phyloP scores from a whole-genome alignment of 1,140 invertebrate genomes.

The Hycleus phaleratus region DNA sequence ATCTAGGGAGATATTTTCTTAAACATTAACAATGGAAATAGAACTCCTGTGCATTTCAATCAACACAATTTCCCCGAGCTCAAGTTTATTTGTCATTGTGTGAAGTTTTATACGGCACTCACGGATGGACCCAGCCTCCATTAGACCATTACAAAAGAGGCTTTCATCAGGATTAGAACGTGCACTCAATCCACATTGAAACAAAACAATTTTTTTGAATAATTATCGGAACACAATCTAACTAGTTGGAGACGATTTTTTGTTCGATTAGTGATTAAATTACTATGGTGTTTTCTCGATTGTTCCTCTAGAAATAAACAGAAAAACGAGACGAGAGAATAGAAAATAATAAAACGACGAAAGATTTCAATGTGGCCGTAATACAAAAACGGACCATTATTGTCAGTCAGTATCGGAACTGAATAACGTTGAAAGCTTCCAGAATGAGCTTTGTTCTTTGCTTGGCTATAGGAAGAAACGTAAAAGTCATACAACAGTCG shows the following conservation, averaged over 20 bases:
- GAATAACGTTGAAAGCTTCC: constrained; percentile 35
- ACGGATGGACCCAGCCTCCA: constrained; percentile 31
- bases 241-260: no score
- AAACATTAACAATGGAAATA: constrained; percentile 5
- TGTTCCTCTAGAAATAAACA: no score
- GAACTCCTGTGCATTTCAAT: constrained; percentile 24
- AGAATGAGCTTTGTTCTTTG: constrained; percentile 39
- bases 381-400: constrained; percentile 35
- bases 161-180: constrained; percentile 35
- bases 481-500: constrained; percentile 39
- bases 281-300: no score
- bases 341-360: no score
- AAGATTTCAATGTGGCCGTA: constrained; percentile 24
- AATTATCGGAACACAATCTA: no score
- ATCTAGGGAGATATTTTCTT: constrained; percentile 13
- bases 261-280: no score
- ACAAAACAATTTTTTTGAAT: no score
- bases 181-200: no score
- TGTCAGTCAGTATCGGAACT: constrained; percentile 37
- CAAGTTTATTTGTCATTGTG: constrained; percentile 27
- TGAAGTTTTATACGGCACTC: constrained; percentile 24
- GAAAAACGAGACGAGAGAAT: no score
- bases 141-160: constrained; percentile 30
- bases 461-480: constrained; percentile 33
- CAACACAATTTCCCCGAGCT: constrained; percentile 26